A percentile compares a stretch with the other conserved stretches of the same genome.
Evolutionary conservation across 1,140 invertebrate genomes (phyloP).

Genomic region (Stegodyphus mimosarum): DNA sequence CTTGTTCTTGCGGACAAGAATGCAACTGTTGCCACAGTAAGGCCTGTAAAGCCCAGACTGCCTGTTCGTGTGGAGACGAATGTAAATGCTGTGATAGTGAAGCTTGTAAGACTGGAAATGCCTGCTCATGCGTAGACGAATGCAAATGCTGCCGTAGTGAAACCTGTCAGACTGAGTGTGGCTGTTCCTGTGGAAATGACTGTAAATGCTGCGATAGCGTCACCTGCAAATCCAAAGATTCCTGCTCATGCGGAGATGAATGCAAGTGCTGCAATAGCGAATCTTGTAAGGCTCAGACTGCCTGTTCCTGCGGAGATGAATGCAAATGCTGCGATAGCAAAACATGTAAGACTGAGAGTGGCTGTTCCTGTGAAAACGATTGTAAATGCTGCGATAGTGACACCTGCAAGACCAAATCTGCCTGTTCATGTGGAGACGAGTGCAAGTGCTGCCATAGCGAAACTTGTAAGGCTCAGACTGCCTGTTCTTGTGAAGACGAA

Average conservation of each 20-base stretch:
- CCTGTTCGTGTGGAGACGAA: not conserved
- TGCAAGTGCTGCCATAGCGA: not conserved
- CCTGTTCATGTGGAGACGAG: not conserved
- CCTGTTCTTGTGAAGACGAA: no score
- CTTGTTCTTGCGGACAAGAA: not conserved
- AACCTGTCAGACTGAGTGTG: not conserved
- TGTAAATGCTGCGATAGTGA: not conserved
- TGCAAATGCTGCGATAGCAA: not conserved
- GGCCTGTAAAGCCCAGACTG: not conserved
- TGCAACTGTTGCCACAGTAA: not conserved
- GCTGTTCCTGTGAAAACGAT: no score
- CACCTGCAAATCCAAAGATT: no score
- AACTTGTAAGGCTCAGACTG: no score
- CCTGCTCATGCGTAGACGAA: not conserved
- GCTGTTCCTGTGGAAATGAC: no score
- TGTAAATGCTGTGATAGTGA: not conserved
- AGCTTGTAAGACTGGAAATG: not conserved
- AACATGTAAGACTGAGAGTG: no score
- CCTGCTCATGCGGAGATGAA: no score
- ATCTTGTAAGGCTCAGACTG: no score
- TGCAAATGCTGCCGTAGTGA: conserved; percentile 9
- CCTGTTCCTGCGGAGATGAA: not conserved
- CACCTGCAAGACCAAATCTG: rapidly evolving
- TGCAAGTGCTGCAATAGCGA: no score
- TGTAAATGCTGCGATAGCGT: no score